Conservation (phyloP, 2,113 vertebrate species). For the Psophia crepitans region DNA sequence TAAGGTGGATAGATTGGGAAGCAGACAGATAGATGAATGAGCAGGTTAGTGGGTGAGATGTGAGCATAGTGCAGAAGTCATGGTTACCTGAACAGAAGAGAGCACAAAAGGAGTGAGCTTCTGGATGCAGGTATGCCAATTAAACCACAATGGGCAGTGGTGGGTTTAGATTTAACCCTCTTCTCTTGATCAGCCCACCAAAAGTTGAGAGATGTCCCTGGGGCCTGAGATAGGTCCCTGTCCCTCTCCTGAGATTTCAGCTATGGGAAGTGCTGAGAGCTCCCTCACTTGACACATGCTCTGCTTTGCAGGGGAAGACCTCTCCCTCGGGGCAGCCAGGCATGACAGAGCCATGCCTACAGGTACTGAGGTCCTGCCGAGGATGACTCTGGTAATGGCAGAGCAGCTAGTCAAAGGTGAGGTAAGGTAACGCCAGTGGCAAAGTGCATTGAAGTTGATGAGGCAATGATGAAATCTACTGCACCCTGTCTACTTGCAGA, state of each 20-base stretch:
- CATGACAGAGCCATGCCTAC: not conserved
- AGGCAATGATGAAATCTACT: not conserved
- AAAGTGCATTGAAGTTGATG: not conserved
- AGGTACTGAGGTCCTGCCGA: too few species aligned
- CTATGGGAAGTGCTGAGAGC: not conserved
- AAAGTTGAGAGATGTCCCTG: not conserved
- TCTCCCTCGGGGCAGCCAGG: not conserved
- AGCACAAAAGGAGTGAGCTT: not conserved
- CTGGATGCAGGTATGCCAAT: not conserved
- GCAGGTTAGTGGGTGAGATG: not conserved
- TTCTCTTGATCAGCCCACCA: not conserved
- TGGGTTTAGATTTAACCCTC: not conserved
- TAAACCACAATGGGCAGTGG: not conserved
- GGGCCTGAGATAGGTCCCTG: not conserved
- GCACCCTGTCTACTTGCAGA: not conserved
- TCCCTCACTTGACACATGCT: not conserved
- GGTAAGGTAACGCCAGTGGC: not conserved
- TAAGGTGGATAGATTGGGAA: not conserved
- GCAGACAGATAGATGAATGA: not conserved
- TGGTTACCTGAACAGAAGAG: not conserved
- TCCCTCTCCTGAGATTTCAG: not conserved
- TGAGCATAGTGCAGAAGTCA: not conserved
- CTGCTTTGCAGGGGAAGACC: not conserved
- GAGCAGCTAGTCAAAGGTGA: not conserved
- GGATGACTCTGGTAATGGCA: not conserved